A percentile compares a stretch with the other conserved stretches of the same genome.
phyloP scores from a whole-genome alignment of 2,797 vertebrate genomes.

The Hafferia zeledoni region DNA sequence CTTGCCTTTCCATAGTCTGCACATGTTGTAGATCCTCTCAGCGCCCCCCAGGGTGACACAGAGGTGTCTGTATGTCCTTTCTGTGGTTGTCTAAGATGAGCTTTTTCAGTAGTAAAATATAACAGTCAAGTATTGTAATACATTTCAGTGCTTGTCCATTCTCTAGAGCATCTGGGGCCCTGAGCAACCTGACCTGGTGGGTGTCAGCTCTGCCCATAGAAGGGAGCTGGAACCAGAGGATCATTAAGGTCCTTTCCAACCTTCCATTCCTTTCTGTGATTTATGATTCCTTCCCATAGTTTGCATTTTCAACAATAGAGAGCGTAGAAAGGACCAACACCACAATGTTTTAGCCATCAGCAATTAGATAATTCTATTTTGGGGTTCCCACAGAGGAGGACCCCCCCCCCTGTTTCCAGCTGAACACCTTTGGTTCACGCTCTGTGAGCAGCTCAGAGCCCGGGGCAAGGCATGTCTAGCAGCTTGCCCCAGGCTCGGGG shows the following conservation, averaged over 20 bases:
- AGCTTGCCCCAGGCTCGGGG: neutral
- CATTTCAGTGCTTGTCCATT: neutral
- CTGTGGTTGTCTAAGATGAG: neutral
- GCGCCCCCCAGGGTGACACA: accelerated
- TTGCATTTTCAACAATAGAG: neutral
- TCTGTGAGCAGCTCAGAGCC: accelerated
- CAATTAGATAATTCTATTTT: neutral
- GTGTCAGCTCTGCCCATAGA: neutral
- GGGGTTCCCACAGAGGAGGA: neutral
- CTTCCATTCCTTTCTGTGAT: neutral
- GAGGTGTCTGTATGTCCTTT: neutral
- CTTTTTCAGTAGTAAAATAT: neutral
- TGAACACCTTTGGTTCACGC: accelerated
- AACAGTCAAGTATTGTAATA: neutral
- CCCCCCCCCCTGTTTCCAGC: accelerated
- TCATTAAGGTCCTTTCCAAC: too few species aligned
- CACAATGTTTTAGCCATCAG: accelerated
- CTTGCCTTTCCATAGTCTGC: neutral
- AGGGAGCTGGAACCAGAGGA: neutral
- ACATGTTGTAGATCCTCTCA: accelerated
- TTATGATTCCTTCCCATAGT: neutral
- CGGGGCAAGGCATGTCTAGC: accelerated
- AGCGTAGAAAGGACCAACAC: neutral
- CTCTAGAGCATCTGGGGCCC: neutral
- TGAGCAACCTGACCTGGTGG: neutral